Conservation (phyloP, 2,113 vertebrate species). For the Brachypodius melanocephalos region DNA sequence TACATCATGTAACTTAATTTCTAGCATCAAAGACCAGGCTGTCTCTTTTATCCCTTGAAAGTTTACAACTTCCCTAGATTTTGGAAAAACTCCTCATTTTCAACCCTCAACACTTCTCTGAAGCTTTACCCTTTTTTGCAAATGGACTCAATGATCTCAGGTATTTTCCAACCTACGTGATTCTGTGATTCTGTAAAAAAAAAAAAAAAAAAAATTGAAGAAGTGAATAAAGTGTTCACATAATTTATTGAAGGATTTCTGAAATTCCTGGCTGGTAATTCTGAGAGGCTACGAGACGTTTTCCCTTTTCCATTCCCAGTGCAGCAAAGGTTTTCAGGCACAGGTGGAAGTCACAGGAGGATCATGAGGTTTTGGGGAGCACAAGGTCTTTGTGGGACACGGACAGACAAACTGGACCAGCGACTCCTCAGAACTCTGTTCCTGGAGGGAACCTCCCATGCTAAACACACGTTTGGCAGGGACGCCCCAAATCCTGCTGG, state of each 20-base stretch:
- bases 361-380: not conserved
- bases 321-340: not conserved
- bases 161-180: not conserved
- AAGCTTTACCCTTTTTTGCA: not conserved
- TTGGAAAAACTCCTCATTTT: not conserved
- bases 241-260: not conserved
- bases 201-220: not conserved
- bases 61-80: not conserved
- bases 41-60: not conserved
- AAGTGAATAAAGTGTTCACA: not conserved
- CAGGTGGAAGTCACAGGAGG: not conserved
- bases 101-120: not conserved
- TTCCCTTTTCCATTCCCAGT: not conserved
- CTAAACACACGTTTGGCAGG: not conserved
- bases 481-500: accelerated
- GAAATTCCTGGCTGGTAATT: not conserved
- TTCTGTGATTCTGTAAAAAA: not conserved
- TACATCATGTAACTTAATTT: not conserved
- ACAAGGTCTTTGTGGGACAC: not conserved
- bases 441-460: not conserved
- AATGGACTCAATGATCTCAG: not conserved
- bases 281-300: not conserved
- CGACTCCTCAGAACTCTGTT: not conserved
- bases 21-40: not conserved
- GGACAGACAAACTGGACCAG: not conserved